These are phyloP conservation scores for Argyra leucocephala DNA, from an alignment of 2,888 invertebrate genomes.

Conservation along the genomic window DNA sequence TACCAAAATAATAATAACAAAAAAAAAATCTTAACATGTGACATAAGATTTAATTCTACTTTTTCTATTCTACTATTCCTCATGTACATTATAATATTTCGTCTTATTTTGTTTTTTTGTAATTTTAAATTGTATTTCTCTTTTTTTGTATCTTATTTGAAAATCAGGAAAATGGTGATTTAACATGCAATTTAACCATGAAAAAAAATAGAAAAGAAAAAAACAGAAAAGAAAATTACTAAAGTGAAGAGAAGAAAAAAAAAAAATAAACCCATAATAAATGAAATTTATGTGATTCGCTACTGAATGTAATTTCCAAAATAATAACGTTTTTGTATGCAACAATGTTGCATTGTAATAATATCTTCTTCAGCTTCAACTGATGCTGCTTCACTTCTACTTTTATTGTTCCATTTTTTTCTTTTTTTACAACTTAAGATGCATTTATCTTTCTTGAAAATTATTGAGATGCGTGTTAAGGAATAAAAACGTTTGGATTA, in stretches of 20 bases:
- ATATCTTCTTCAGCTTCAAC: no score
- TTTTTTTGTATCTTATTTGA: not conserved
- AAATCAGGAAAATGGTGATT: not conserved
- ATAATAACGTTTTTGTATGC: no score
- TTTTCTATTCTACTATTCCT: no score
- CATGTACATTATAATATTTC: no score
- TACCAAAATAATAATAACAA: not conserved
- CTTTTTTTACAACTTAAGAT: no score
- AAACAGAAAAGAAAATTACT: constrained; percentile 2
- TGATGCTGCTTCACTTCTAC: no score
- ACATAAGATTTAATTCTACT: not conserved
- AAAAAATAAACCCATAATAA: not conserved
- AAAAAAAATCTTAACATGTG: not conserved
- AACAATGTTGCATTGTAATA: no score
- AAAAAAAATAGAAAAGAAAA: no score
- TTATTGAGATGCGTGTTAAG: no score
- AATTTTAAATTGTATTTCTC: not conserved
- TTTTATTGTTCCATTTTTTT: no score
- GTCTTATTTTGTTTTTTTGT: not conserved
- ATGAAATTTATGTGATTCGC: not conserved
- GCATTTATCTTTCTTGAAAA: no score
- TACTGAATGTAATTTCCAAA: not conserved
- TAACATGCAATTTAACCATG: not conserved
- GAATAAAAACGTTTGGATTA: no score
- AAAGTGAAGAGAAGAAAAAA: not conserved